phyloP scores from a whole-genome alignment of 2,888 invertebrate genomes.

The Melolontha melolontha region DNA sequence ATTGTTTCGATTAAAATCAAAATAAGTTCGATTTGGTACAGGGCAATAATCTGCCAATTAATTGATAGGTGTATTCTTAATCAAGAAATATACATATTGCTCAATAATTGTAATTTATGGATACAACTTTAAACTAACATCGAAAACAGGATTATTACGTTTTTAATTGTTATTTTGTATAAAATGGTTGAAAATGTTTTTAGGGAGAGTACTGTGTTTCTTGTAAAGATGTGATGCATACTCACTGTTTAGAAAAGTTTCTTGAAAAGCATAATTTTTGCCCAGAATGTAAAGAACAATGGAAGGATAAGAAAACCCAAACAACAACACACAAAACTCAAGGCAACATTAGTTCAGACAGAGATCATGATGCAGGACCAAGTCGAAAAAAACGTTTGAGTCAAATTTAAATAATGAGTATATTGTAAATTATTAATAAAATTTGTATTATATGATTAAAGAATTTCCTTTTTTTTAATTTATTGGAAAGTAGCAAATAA shows the following conservation, averaged over 20 bases:
- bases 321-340: not conserved
- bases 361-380: constrained; percentile 6
- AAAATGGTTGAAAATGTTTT: not conserved
- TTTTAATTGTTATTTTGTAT: too few relatives aligned
- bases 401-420: not conserved
- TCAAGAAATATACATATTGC: too few relatives aligned
- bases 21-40: too few relatives aligned
- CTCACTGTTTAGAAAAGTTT: constrained; percentile 33
- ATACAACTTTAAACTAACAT: too few relatives aligned
- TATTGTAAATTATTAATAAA: constrained; percentile 11
- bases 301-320: not conserved
- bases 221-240: constrained; percentile 36
- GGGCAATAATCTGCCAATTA: too few relatives aligned
- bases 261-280: constrained; percentile 25
- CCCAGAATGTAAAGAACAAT: constrained; percentile 35
- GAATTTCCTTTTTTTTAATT: too few relatives aligned
- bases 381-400: constrained; percentile 20
- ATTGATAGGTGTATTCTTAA: too few relatives aligned
- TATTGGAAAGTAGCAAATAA: too few relatives aligned
- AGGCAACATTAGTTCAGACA: not conserved
- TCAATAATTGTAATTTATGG: too few relatives aligned
- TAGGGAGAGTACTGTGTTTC: constrained; percentile 26
- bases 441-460: not conserved
- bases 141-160: too few relatives aligned
- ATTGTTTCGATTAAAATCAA: too few relatives aligned